Evolutionary conservation across 2,797 vertebrate genomes (phyloP).

Genomic region (Sebastes baramenuke): DNA sequence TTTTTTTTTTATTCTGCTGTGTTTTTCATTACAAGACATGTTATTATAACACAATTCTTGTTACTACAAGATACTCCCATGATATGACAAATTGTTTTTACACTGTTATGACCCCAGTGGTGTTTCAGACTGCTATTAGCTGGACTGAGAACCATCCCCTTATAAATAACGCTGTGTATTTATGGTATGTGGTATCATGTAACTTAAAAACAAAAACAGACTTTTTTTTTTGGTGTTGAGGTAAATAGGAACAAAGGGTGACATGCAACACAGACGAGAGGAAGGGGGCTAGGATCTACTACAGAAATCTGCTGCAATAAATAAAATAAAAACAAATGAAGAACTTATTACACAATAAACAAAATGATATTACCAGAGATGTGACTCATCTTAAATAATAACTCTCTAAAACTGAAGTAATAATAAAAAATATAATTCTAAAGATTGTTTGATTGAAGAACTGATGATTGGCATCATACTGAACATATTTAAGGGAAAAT

Average conservation of each 20-base stretch:
- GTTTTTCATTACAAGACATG: too few relatives aligned
- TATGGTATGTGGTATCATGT: background rate
- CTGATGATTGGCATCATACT: conserved; percentile 24
- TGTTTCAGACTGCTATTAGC: background rate
- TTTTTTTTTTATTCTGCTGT: too few relatives aligned
- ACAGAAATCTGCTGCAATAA: conserved; percentile 52
- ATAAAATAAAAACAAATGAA: conserved; percentile 33
- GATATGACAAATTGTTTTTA: too few relatives aligned
- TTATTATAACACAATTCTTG: too few relatives aligned
- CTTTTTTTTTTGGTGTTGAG: conserved; percentile 67
- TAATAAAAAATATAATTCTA: conserved; percentile 25
- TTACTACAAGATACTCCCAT: too few relatives aligned
- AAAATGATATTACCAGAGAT: conserved; percentile 35
- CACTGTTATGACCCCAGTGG: background rate
- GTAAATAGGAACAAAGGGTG: conserved; percentile 51
- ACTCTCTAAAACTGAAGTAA: conserved; percentile 45
- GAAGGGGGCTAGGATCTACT: conserved; percentile 1
- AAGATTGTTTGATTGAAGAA: conserved; percentile 57
- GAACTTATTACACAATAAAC: conserved; percentile 9
- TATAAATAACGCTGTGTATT: background rate
- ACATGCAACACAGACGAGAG: conserved; percentile 42
- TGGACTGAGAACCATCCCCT: background rate
- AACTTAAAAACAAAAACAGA: background rate
- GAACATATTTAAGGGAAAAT: conserved; percentile 31
- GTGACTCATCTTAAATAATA: conserved; percentile 67